phyloP scores from a whole-genome alignment of 2,888 invertebrate genomes.

The Brenthis daphne region DNA sequence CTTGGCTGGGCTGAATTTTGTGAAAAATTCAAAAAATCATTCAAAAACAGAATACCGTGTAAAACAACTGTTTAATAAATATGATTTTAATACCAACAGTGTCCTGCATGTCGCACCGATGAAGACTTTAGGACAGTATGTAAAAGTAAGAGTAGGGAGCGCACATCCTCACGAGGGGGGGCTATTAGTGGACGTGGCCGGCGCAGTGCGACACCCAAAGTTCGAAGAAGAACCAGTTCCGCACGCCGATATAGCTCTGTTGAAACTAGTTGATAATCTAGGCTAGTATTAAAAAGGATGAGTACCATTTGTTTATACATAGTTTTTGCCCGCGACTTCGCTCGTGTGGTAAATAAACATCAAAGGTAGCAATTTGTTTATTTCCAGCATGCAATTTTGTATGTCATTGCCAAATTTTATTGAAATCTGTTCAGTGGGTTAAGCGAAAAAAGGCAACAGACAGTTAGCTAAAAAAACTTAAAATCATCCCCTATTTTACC shows the following conservation, averaged over 20 bases:
- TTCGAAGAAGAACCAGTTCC: constrained; percentile 77
- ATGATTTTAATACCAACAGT: constrained; percentile 45
- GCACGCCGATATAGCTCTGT: constrained; percentile 70
- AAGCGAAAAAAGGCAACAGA: no score
- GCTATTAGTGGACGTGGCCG: constrained; percentile 59
- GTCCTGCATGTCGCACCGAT: constrained; percentile 72
- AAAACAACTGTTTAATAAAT: background rate
- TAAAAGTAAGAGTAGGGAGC: constrained; percentile 72
- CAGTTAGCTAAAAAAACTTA: no score
- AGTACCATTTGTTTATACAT: background rate
- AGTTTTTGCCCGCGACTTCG: no score
- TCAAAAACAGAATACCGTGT: background rate
- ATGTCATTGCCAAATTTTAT: background rate
- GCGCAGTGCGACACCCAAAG: constrained; percentile 73
- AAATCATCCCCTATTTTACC: no score
- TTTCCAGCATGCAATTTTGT: no score
- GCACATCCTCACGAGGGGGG: constrained; percentile 65
- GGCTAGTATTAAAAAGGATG: constrained; percentile 44
- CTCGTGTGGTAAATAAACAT: background rate
- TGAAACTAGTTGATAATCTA: constrained; percentile 64
- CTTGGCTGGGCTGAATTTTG: no score
- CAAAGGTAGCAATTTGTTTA: background rate
- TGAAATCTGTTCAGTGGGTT: background rate
- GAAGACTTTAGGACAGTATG: constrained; percentile 60
- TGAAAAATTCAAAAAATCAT: no score